These are phyloP conservation scores for Noctua comes DNA, from an alignment of 2,888 invertebrate genomes.

Conservation along the genomic window DNA sequence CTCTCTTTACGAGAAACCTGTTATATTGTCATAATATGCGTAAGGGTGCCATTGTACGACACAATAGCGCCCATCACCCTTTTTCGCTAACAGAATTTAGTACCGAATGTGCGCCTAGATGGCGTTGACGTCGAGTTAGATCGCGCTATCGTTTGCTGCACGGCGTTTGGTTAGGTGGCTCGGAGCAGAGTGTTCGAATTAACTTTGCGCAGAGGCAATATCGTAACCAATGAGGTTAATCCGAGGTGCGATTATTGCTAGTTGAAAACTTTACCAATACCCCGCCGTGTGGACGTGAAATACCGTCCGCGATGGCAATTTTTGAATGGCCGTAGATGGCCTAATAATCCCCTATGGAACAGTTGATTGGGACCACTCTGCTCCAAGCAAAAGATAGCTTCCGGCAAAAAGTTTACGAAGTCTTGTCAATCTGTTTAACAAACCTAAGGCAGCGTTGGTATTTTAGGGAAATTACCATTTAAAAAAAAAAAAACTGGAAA, in stretches of 20 bases:
- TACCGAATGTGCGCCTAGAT: constrained; percentile 25
- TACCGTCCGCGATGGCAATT: constrained; percentile 88
- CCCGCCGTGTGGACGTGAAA: constrained; percentile 89
- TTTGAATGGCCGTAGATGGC: constrained; percentile 83
- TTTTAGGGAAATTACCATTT: too few species aligned
- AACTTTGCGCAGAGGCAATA: constrained; percentile 98
- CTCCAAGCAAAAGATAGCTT: not conserved
- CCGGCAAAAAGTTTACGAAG: not conserved
- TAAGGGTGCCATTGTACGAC: not conserved
- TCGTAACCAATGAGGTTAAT: constrained; percentile 97
- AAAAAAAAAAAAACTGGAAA: too few species aligned
- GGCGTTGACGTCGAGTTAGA: constrained; percentile 38
- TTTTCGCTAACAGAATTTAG: not conserved
- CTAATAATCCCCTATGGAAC: constrained; percentile 52
- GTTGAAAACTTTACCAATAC: constrained; percentile 95
- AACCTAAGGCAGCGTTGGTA: too few species aligned
- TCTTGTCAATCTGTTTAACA: too few species aligned
- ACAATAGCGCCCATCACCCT: not conserved
- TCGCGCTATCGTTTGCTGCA: constrained; percentile 38
- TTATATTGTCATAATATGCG: not conserved
- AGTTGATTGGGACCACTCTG: not conserved
- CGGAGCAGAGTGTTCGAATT: constrained; percentile 61
- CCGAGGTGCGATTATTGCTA: constrained; percentile 97
- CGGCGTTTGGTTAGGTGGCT: constrained; percentile 28
- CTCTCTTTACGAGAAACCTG: too few species aligned